phyloP scores from a whole-genome alignment of 2,113 vertebrate genomes.

The Machaerirhynchus nigripectus region DNA sequence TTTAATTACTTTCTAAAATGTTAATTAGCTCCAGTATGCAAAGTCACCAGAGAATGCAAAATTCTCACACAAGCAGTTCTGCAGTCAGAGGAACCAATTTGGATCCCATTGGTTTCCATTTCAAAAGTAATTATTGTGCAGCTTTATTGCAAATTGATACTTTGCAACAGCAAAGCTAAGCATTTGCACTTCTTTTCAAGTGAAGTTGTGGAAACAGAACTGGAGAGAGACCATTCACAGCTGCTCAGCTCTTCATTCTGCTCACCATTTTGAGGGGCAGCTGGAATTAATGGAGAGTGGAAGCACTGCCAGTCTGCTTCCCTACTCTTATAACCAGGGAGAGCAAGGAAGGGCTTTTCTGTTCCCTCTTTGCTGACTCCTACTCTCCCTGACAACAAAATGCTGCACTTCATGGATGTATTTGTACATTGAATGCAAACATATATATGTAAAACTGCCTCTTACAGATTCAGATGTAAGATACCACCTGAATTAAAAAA shows the following conservation, averaged over 20 bases:
- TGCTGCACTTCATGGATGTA: accelerated
- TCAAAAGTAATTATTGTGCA: neutral
- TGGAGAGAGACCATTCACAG: neutral
- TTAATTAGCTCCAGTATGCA: neutral
- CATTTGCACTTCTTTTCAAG: neutral
- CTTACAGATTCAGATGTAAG: neutral
- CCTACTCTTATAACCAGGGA: neutral
- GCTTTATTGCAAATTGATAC: neutral
- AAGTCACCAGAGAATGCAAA: neutral
- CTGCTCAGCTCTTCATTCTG: neutral
- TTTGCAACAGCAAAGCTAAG: neutral
- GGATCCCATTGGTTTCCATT: neutral
- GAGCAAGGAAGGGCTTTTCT: neutral
- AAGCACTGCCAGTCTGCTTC: neutral
- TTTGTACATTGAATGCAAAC: neutral
- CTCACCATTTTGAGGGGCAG: neutral
- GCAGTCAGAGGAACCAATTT: neutral
- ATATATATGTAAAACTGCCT: neutral
- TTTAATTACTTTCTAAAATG: neutral
- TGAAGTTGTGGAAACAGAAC: neutral
- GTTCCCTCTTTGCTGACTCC: neutral
- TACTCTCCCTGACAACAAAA: neutral
- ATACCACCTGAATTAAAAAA: neutral
- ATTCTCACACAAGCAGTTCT: neutral
- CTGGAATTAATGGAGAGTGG: neutral